A percentile compares a stretch with the other conserved stretches of the same genome.
Conservation (phyloP, 2,888 invertebrate genomes). For the Eupithecia inturbata region DNA sequence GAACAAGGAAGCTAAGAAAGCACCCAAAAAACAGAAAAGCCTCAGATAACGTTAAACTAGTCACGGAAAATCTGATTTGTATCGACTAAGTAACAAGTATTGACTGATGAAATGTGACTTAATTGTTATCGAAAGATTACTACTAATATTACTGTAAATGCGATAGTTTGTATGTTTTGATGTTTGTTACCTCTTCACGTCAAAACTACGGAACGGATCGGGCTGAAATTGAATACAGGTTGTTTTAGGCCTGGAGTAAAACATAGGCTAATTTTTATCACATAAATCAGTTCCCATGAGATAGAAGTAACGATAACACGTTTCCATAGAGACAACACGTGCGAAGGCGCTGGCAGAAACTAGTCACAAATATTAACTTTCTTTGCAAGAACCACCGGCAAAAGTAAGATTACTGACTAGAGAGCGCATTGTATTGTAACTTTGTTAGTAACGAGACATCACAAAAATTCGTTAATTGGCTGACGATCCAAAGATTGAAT, state of each 20-base stretch:
- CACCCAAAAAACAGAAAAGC: neutral
- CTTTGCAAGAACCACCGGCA: neutral
- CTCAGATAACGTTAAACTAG: neutral
- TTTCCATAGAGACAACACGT: no score
- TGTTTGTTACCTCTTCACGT: no score
- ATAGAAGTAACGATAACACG: no score
- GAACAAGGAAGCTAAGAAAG: neutral
- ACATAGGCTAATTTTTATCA: no score
- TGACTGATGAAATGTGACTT: neutral
- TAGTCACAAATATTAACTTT: conserved; percentile 6
- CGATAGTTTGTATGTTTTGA: no score
- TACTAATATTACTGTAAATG: no score
- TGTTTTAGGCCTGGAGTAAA: no score
- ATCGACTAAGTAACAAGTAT: neutral
- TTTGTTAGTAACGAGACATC: neutral
- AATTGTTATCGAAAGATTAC: neutral
- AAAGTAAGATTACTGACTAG: conserved; percentile 21
- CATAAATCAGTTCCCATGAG: no score
- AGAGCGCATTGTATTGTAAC: conserved; percentile 18
- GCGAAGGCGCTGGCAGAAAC: no score
- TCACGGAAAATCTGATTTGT: neutral
- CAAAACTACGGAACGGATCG: no score
- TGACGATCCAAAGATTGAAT: conserved; percentile 28
- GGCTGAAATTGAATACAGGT: no score
- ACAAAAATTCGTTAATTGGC: conserved; percentile 32